Percentiles rank a stretch among this genome's conserved stretches.
phyloP scores from a whole-genome alignment of 2,888 invertebrate genomes.

The Allolobophora icterica region DNA sequence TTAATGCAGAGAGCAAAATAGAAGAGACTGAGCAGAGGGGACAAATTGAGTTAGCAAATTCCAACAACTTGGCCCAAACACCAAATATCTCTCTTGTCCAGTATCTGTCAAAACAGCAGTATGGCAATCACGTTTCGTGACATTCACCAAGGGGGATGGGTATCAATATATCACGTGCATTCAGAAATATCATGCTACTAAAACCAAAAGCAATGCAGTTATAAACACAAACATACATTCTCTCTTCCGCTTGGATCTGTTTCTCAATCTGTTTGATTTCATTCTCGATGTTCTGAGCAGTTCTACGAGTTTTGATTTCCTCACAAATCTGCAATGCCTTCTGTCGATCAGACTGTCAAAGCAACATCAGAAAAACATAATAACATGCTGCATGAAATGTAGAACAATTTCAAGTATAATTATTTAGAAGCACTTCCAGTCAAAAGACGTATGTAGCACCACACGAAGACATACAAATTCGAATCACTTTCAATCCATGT shows the following conservation, averaged over 20 bases:
- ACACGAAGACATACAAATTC: not conserved
- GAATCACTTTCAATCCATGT: too few species aligned
- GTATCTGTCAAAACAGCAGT: not conserved
- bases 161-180: too few species aligned
- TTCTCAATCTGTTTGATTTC: conserved; percentile 60
- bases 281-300: conserved; percentile 55
- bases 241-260: conserved; percentile 58
- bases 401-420: not conserved
- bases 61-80: not conserved
- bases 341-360: conserved; percentile 51
- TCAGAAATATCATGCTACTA: not conserved
- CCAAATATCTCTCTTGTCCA: not conserved
- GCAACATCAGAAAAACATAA: not conserved
- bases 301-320: conserved; percentile 55
- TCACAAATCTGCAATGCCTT: conserved; percentile 58
- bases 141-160: not conserved
- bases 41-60: not conserved
- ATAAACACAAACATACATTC: conserved; percentile 51
- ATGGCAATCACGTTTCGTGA: not conserved
- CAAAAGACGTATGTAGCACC: not conserved
- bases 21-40: not conserved
- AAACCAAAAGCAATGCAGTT: not conserved
- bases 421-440: not conserved
- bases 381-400: not conserved
- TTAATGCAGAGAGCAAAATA: not conserved